Conservation (phyloP, 1,140 invertebrate species). For the Eumaeus atala region DNA sequence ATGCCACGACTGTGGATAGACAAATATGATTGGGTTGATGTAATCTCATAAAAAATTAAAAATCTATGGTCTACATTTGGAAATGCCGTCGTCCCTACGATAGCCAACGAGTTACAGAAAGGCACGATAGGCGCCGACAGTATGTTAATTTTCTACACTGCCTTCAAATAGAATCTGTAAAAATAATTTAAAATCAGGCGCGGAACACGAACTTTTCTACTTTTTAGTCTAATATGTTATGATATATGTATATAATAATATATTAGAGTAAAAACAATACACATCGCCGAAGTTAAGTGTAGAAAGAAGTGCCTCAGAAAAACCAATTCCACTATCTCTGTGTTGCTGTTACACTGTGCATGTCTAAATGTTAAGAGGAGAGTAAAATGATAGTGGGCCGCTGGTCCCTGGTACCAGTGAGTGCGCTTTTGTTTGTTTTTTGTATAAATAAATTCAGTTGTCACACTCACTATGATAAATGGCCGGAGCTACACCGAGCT, state of each 20-base stretch:
- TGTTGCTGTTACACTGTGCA: slow-evolving; percentile 23
- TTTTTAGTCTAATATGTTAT: too few relatives aligned
- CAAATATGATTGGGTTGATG: slow-evolving; percentile 25
- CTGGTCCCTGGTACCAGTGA: slow-evolving; percentile 29
- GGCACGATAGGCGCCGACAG: too few relatives aligned
- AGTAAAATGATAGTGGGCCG: slow-evolving; percentile 43
- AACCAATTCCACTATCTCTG: not conserved
- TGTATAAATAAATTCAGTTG: slow-evolving; percentile 71
- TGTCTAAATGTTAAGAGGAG: slow-evolving; percentile 37
- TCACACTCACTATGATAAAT: slow-evolving; percentile 67
- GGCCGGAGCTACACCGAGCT: slow-evolving; percentile 50
- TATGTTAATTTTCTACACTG: too few relatives aligned
- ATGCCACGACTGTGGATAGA: slow-evolving; percentile 36
- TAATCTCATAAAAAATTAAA: slow-evolving; percentile 17
- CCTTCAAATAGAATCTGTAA: too few relatives aligned
- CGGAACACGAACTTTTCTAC: too few relatives aligned
- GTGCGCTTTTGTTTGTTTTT: slow-evolving; percentile 61
- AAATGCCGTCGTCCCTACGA: too few relatives aligned
- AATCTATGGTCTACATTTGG: slow-evolving; percentile 20
- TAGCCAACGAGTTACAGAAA: too few relatives aligned
- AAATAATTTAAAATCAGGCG: too few relatives aligned
- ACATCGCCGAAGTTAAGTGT: too few relatives aligned
- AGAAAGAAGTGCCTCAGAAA: too few relatives aligned
- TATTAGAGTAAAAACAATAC: too few relatives aligned
- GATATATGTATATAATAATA: too few relatives aligned